Evolutionary conservation across 53 echinoderm and acorn worm species (phyloP).

Genomic region (Zoroaster sp.): DNA sequence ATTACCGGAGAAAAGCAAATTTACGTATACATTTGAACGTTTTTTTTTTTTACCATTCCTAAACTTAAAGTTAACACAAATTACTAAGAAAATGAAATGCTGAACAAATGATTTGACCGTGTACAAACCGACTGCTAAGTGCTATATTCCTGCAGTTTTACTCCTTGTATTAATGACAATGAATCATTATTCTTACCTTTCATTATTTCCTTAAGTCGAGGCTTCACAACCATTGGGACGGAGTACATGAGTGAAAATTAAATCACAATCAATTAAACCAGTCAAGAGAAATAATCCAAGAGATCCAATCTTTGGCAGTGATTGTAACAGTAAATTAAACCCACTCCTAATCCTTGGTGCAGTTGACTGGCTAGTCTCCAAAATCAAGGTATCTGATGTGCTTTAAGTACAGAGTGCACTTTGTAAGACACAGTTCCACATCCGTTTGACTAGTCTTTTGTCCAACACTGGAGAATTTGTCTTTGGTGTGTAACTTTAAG

Average conservation of each 20-base stretch:
- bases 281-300: conserved; percentile 23
- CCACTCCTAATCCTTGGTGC: background rate
- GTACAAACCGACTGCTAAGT: no score
- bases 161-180: no score
- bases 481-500: conserved; percentile 21
- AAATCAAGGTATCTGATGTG: background rate
- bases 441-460: background rate
- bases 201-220: conserved; percentile 47
- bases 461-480: background rate
- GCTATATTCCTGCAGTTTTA: no score
- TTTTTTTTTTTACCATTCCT: no score
- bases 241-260: conserved; percentile 40
- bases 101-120: no score
- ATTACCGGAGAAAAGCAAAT: no score
- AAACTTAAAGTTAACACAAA: no score
- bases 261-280: background rate
- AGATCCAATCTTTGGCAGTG: background rate
- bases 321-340: background rate
- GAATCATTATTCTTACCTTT: conserved; percentile 29
- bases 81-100: no score
- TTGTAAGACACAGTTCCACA: background rate
- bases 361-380: no score
- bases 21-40: no score
- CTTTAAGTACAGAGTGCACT: background rate
- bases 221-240: conserved; percentile 48